Base-by-base conservation (phyloP, 2,113 vertebrate species). In the Hepsetus odoe region DNA sequence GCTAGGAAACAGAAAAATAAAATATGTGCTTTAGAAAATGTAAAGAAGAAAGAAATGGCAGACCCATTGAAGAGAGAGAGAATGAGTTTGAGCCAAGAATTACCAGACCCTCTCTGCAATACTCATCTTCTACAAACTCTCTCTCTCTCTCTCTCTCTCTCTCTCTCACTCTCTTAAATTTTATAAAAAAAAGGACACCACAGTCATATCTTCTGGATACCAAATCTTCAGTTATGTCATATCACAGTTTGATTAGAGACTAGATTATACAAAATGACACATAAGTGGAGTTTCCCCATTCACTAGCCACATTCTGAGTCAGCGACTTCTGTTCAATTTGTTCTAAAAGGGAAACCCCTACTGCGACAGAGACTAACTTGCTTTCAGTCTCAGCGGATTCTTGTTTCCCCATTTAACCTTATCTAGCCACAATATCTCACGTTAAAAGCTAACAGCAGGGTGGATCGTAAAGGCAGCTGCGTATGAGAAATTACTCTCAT, bases 61-160 rank as follows among this genome's bases (percentile, higher is more conserved):
- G 24, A 58, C 42, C 1, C 12, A 44, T 4, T 16, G 42, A 44
- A 14, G 11, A 14, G 42, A 44, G 42, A 20, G 20, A 20, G 20
- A 5, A 49, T 49, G 18, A 11, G 5, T 8, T 42, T 42, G 40
- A 42, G 40, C 2, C 46, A 49, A 49, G 46, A 20, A 18, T 49
- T 49, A 14, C 46, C 14, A 18, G 44, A 49, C 46, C 3, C 16
- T 6, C n/a, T 82, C 64, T 78, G 70, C 64, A 69, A 67, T 82
- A 53, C 62, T 82, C 61, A 78, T 65, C 42, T 35, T 40, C 18
- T 22, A 12, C 46, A 20, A 51, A 58, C 44, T 44, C 9, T 9
- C 38, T 49, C 44, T 49, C 40, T 65, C 44, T 26, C 22, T 75
- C 24, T 55, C 49, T 26, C 3, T 40, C 58, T 65, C 58, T 56